phyloP scores from a whole-genome alignment of 92 coral and sea anemone species.

The Parazoanthus swiftii region DNA sequence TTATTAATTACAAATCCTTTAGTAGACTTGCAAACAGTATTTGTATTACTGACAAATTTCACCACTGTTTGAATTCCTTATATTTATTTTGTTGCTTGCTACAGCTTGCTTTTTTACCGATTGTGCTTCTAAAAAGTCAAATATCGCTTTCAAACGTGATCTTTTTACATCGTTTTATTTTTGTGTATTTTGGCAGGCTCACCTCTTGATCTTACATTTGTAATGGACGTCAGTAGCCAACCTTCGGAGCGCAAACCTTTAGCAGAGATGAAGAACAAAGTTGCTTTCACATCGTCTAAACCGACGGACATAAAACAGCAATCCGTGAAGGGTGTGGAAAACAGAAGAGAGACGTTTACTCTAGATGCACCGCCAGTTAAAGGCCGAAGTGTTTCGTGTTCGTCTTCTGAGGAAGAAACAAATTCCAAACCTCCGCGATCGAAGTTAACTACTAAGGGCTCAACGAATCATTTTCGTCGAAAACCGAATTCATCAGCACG shows the following conservation, averaged over 20 bases:
- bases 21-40: too few relatives aligned
- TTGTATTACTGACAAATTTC: too few relatives aligned
- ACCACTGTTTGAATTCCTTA: too few relatives aligned
- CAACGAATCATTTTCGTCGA: neutral
- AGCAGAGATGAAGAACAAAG: slow-evolving; percentile 20
- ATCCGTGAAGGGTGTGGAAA: neutral
- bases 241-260: slow-evolving; percentile 13
- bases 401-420: slow-evolving; percentile 2
- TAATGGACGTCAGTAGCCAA: slow-evolving; percentile 10
- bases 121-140: too few relatives aligned
- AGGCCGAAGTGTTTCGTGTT: neutral
- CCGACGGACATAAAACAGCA: neutral
- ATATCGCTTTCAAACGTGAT: too few relatives aligned
- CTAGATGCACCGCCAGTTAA: slow-evolving; percentile 20
- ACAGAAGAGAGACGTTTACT: slow-evolving; percentile 26
- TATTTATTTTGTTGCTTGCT: too few relatives aligned
- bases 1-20: too few relatives aligned
- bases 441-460: neutral
- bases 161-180: too few relatives aligned
- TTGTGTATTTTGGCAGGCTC: neutral
- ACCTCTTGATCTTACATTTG: slow-evolving; percentile 27
- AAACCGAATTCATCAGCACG: slow-evolving; percentile 5
- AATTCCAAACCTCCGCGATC: slow-evolving; percentile 11
- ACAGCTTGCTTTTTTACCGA: too few relatives aligned
- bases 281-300: neutral